Evolutionary conservation across 1,140 invertebrate genomes (phyloP), one percentile per base, ranked within the genome.

Genomic region (Leptonema lineaticorne): DNA sequence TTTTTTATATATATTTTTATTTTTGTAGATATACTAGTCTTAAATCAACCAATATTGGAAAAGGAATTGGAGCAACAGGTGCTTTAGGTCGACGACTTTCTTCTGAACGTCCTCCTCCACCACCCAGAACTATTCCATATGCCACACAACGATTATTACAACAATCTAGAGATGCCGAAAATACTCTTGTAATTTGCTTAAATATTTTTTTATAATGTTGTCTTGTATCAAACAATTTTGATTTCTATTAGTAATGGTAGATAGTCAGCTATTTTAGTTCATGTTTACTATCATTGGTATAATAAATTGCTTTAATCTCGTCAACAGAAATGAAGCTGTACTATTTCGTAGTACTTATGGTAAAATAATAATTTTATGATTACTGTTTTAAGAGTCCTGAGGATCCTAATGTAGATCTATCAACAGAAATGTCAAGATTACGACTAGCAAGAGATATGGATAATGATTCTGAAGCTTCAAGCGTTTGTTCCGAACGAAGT

Each of bases 391-490:
- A 82, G 81, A 82, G 81, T 72, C 81, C 81, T 0, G 81, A 82
- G 26, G 71, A 73, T 50, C 70, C 74, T n/a, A 73, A 72, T 37
- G 70, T 71, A 9, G 72, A 75, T 69, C 28, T 74, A 9, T 41
- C 71, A n/a, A 27, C 58, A 4, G 74, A 75, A 16, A 69, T 74
- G 58, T 59, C 66, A 29, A 67, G 73, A 6, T 62, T 74, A 14
- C 68, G 73, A 20, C 78, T 75, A 41, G 81, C 81, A 50, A 81
- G 87, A 0, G 92, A 94, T 75, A 91, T 94, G 63, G 93, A 92
- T 33, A 93, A 95, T 76, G 92, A 94, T 67, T 96, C 94, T 50
- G 96, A 98, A 78, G 95, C 94, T 1, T 97, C 95, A 30, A 96
- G 94, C 77, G 89, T 97, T 50, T 96, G 94, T 78, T 97, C 95